phyloP scores from a whole-genome alignment of 2,888 invertebrate genomes.

The Cryptus viduatorius region DNA sequence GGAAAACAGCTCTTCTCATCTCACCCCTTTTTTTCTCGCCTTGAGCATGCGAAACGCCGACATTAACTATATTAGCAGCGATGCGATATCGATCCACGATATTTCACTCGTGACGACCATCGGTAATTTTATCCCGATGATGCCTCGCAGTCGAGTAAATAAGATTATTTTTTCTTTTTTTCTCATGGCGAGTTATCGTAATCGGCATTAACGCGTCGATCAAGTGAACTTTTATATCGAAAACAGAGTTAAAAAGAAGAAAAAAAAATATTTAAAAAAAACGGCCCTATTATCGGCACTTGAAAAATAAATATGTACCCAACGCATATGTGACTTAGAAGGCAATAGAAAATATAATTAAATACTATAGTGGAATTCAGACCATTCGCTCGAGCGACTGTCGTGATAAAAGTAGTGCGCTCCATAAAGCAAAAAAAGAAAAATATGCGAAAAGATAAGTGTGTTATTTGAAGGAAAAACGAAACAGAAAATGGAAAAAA shows the following conservation, averaged over 20 bases:
- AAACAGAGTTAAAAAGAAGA: background rate
- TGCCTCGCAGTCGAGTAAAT: background rate
- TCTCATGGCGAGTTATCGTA: slow-evolving; percentile 10
- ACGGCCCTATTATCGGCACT: slow-evolving; percentile 23
- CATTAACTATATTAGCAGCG: slow-evolving; percentile 45
- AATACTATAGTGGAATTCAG: slow-evolving; percentile 43
- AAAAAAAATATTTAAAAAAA: background rate
- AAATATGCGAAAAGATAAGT: slow-evolving; percentile 47
- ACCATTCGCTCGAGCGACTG: slow-evolving; percentile 59
- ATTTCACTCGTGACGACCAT: slow-evolving; percentile 39
- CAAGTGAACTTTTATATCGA: background rate
- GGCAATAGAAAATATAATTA: slow-evolving; percentile 18
- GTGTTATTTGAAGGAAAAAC: slow-evolving; percentile 36
- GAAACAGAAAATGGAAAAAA: slow-evolving; percentile 69
- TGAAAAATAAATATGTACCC: slow-evolving; percentile 36
- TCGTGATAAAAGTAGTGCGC: slow-evolving; percentile 27
- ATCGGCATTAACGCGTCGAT: background rate
- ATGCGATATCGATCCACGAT: slow-evolving; percentile 33
- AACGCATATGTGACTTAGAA: slow-evolving; percentile 33
- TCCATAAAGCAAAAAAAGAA: slow-evolving; percentile 22
- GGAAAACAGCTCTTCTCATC: slow-evolving; percentile 5
- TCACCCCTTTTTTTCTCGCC: slow-evolving; percentile 53
- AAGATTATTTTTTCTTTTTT: slow-evolving; percentile 31
- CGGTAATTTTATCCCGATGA: slow-evolving; percentile 1
- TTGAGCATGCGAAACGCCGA: slow-evolving; percentile 66